Evolutionary conservation across 2,113 vertebrate species (phyloP).

Genomic region (Bungarus multicinctus): DNA sequence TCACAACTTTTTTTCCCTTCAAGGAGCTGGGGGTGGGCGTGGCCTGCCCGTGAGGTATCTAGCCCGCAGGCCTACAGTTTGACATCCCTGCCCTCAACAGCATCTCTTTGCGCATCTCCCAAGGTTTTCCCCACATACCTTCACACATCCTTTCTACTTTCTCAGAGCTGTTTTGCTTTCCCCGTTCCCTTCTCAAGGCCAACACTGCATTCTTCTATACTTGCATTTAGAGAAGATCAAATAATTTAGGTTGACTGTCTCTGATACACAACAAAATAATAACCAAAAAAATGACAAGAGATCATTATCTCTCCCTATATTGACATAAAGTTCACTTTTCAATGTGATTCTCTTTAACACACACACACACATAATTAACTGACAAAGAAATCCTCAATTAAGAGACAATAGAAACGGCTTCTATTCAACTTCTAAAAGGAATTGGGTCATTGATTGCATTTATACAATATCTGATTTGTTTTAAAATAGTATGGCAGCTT

Average conservation of each 20-base stretch:
- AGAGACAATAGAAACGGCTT: neutral
- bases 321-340: neutral
- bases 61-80: no score
- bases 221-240: constrained; percentile 23
- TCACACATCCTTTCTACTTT: neutral
- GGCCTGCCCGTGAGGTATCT: no score
- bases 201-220: neutral
- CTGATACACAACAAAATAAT: constrained; percentile 1
- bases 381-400: neutral
- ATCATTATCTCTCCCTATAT: rapidly evolving
- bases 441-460: constrained; percentile 21
- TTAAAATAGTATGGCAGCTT: neutral
- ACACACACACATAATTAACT: neutral
- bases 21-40: no score
- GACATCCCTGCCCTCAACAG: no score
- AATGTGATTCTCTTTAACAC: neutral
- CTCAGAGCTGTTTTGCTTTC: neutral
- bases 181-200: neutral
- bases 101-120: neutral
- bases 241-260: neutral
- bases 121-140: neutral
- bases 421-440: neutral
- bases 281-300: neutral
- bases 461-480: rapidly evolving
- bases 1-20: no score